Percentiles rank a stretch among this genome's conserved stretches.
These are phyloP conservation scores for Cepaea nemoralis DNA, from an alignment of 1,140 invertebrate species.

Conservation along the genomic window DNA sequence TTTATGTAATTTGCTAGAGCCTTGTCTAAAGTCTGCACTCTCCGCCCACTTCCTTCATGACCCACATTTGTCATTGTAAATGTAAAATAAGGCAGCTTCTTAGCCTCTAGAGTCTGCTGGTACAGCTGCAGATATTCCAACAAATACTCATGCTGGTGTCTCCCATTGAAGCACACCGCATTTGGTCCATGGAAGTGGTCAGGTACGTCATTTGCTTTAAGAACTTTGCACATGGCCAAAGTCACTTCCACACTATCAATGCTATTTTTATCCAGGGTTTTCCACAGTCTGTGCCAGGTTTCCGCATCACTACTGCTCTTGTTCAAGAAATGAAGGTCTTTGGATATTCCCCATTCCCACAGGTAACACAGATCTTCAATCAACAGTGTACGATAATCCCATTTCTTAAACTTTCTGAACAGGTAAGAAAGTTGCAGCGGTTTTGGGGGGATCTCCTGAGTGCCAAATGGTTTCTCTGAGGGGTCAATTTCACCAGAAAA, in stretches of 20 bases:
- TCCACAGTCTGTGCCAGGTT: conserved; percentile 50
- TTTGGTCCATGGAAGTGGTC: conserved; percentile 67
- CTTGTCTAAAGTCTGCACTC: conserved; percentile 66
- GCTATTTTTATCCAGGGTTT: conserved; percentile 42
- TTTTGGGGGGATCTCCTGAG: conserved; percentile 55
- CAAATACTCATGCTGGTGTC: conserved; percentile 66
- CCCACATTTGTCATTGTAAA: conserved; percentile 61
- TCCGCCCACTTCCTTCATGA: conserved; percentile 64
- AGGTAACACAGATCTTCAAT: conserved; percentile 68
- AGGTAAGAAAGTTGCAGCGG: conserved; percentile 56
- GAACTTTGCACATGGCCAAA: conserved; percentile 64
- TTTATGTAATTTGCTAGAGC: conserved; percentile 53
- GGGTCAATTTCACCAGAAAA: conserved; percentile 58
- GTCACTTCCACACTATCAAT: conserved; percentile 58
- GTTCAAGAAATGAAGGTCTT: conserved; percentile 64
- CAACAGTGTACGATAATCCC: conserved; percentile 65
- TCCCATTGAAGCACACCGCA: conserved; percentile 65
- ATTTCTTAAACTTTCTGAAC: conserved; percentile 52
- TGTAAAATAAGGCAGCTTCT: conserved; percentile 54
- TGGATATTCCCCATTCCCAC: conserved; percentile 69
- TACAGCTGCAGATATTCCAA: conserved; percentile 64
- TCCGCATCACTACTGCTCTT: conserved; percentile 45
- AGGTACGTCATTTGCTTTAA: conserved; percentile 55
- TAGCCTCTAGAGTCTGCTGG: conserved; percentile 45
- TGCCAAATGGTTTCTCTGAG: conserved; percentile 61